Conservation (phyloP, 1,140 invertebrate genomes). For the Monomorium pharaonis region DNA sequence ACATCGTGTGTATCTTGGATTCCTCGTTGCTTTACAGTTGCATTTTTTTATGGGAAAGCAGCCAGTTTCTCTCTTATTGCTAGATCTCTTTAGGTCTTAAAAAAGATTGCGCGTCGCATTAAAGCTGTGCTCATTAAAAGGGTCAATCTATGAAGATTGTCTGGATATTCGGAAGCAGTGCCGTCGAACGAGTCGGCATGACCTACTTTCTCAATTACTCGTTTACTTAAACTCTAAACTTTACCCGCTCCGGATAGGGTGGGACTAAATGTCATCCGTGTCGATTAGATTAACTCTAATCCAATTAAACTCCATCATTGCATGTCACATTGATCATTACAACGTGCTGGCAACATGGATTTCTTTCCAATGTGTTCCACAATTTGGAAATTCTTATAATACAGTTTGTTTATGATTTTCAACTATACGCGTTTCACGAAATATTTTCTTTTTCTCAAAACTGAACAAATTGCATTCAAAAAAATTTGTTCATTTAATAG, state of each 20-base stretch:
- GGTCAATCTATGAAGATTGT: background rate
- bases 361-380: background rate
- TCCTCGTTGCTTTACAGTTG: background rate
- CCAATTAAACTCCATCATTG: constrained; percentile 53
- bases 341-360: no score
- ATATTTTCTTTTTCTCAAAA: background rate
- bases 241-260: background rate
- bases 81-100: background rate
- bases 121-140: background rate
- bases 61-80: background rate
- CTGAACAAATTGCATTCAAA: background rate
- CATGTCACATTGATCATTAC: constrained; percentile 24
- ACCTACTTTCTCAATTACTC: constrained; percentile 68
- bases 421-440: background rate
- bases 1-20: background rate
- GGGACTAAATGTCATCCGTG: constrained; percentile 40
- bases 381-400: background rate
- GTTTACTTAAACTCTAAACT: constrained; percentile 53
- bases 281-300: constrained; percentile 53
- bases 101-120: background rate
- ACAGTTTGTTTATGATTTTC: background rate
- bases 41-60: background rate
- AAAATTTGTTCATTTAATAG: constrained; percentile 28
- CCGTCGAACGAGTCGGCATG: constrained; percentile 45
- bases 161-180: constrained; percentile 39